Base-by-base conservation (phyloP, 2,113 vertebrate genomes). In the Heterotis niloticus region DNA sequence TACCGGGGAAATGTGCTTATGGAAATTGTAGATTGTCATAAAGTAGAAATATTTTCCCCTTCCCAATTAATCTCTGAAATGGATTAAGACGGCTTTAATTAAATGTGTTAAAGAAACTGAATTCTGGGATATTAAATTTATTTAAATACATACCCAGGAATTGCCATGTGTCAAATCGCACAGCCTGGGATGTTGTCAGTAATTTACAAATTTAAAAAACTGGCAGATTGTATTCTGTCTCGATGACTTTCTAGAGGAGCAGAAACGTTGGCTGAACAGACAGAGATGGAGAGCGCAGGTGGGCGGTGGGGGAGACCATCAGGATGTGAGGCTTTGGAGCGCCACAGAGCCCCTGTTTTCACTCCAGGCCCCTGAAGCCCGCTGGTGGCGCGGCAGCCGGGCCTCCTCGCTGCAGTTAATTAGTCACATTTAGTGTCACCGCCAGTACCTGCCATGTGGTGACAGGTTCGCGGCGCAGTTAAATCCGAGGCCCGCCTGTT, bases 361-460 rank as follows among this genome's bases (percentile, higher is more conserved):
- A 23, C 17, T 74, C 71, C 7, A n/a, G 51, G 70, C 52, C 70
- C 51, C 44, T 13, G 13, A 24, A 72, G 34, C 5, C 1, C n/a
- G 88, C 84, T 85, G 87, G 82, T 87, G 85, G 83, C 87, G 85
- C 87, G 85, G 86, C 85, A 87, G 86, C 85, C 85, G 89, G 84
- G 81, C 82, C 84, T 84, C 44, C 64, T 90, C 84, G 82, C 89
- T 90, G 88, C 79, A 80, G 76, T 52, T 89, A 90, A 90, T 91
- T 90, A 89, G 84, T 82, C 73, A 82, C 88, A 84, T 85, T 91
- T 88, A 87, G 84, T 87, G 89, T 87, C 87, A 88, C 81, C 0
- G 77, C 86, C 89, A 89, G 86, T 87, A 86, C 85, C 84, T 84
- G 82, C 80, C 82, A 82, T 83, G 73, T 83, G 88, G 88, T 87